A percentile compares a stretch with the other conserved stretches of the same genome.
Evolutionary conservation across 2,888 invertebrate genomes (phyloP).

Genomic region (Gymnocheta viridis): DNA sequence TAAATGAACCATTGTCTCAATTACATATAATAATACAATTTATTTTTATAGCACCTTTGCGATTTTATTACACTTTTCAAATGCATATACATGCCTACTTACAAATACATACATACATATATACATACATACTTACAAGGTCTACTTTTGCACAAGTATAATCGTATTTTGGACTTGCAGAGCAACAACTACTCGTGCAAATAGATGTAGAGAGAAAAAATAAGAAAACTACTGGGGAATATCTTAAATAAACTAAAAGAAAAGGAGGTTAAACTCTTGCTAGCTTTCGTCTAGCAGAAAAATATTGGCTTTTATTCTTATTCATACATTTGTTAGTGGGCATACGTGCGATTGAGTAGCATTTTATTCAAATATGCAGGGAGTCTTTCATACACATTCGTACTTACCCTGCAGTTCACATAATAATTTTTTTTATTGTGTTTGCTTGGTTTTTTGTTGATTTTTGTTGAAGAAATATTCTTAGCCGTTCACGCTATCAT

Average conservation of each 20-base stretch:
- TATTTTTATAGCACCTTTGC: conserved; percentile 67
- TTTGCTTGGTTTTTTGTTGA: too few relatives aligned
- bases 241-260: conserved; percentile 43
- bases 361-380: too few relatives aligned
- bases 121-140: too few relatives aligned
- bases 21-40: conserved; percentile 66
- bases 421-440: too few relatives aligned
- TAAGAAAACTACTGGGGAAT: neutral
- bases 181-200: neutral
- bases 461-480: too few relatives aligned
- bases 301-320: conserved; percentile 30
- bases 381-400: too few relatives aligned
- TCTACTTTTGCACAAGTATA: neutral
- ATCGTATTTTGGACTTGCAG: conserved; percentile 13
- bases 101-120: too few relatives aligned
- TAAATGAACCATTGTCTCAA: conserved; percentile 54
- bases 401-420: too few relatives aligned
- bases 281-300: conserved; percentile 42
- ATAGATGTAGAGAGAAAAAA: neutral
- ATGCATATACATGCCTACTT: neutral
- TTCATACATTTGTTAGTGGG: neutral
- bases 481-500: too few relatives aligned
- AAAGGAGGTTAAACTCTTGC: conserved; percentile 23
- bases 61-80: conserved; percentile 53
- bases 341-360: neutral